Percentiles rank a stretch among this genome's conserved stretches.
Conservation (phyloP, 2,888 invertebrate genomes). For the Cecidostiba fungosa region DNA sequence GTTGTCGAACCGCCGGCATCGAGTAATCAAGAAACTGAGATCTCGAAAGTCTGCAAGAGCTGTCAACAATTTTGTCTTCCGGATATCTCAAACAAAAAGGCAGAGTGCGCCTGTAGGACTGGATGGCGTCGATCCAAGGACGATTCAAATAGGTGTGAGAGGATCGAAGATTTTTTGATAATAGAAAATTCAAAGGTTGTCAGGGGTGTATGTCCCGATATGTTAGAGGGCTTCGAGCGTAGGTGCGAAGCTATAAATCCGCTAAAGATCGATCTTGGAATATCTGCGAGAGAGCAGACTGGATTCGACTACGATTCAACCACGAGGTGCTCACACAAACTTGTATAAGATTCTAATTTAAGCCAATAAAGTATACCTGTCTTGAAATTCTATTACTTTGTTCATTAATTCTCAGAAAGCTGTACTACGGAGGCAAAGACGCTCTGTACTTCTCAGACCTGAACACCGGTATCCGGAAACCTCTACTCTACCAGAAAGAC, state of each 20-base stretch:
- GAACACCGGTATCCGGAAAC: neutral
- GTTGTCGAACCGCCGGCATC: neutral
- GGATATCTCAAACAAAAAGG: neutral
- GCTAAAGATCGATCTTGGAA: neutral
- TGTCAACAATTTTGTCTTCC: neutral
- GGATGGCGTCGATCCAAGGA: neutral
- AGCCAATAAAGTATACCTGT: neutral
- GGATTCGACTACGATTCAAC: conserved; percentile 49
- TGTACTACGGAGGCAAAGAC: conserved; percentile 48
- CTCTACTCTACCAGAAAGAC: conserved; percentile 26
- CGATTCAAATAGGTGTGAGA: neutral
- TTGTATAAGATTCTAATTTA: too few relatives aligned
- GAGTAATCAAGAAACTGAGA: neutral
- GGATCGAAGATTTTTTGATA: conserved; percentile 25
- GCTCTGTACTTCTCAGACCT: conserved; percentile 34
- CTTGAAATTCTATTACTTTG: neutral
- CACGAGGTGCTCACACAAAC: neutral
- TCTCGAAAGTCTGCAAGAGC: too few relatives aligned
- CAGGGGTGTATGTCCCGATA: neutral
- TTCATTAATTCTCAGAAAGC: neutral
- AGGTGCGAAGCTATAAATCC: conserved; percentile 1
- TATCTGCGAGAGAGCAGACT: neutral
- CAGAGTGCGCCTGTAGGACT: neutral
- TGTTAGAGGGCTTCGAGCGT: neutral
- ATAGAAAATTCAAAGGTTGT: conserved; percentile 15